Base-by-base conservation (phyloP, 2,888 invertebrate genomes). In the Oscheius sp. region DNA sequence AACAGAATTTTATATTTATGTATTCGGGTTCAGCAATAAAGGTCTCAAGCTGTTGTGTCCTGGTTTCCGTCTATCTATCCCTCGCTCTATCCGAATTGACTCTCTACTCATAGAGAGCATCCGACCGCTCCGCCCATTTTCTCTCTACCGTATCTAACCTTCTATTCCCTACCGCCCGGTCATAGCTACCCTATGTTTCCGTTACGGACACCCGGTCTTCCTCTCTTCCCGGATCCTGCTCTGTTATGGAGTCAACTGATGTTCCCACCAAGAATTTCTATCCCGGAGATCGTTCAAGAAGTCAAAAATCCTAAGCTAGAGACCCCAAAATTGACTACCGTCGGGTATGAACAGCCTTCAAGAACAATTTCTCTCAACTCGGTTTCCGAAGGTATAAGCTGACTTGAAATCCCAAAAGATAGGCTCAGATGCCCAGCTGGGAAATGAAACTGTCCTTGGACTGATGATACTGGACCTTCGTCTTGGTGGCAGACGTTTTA, bases 101-200 rank as follows among this genome's bases (percentile, higher is more conserved):
- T 42, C 42, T 42, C 42, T 42, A 42, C 4, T 7, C 42, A 42
- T 42, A 42, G 42, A 42, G 42, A 42, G 7, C 42, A 7, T 7
- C 7, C 42, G 42, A 42, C 13, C 48, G 59, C 50, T 32, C 57
- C 53, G 68, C 53, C 55, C 53, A 33, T 48, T 21, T 21, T 21
- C 21, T 21, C 21, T 42, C 42, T 42, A 55, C 68, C 57, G 68
- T 68, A 53, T 11, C 68, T 37, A 35, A 21, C 29, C 33, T 60
- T 21, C 13, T 13, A 42, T 42, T 42, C 42, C 42, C 42, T 42
- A 42, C 42, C 42, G 21, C 21, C 33, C 60, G 3, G 29, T 7
- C 63, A 63, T 21, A 47, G 63, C 55, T 29, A 55, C 55, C n/a
- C 59, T 48, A 71, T 71, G 71, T 71, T 71, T 57, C 71, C 71